These are phyloP conservation scores for Pachymerium ferrugineum DNA, from an alignment of 2,888 invertebrate genomes.

Conservation along the genomic window DNA sequence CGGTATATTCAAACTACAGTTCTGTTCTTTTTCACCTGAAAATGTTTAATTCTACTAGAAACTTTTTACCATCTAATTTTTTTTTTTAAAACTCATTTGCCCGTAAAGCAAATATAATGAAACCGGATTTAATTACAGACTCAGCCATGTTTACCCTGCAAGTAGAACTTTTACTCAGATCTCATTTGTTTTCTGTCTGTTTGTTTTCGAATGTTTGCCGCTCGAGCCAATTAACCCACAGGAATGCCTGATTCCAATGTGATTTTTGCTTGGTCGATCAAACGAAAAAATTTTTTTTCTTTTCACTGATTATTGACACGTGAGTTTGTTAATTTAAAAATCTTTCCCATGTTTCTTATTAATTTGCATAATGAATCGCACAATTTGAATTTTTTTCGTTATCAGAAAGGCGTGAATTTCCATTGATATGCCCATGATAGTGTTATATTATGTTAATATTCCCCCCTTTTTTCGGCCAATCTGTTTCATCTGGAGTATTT, in stretches of 20 bases:
- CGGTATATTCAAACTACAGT: no score
- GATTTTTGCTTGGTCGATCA: background rate
- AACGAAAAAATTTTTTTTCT: background rate
- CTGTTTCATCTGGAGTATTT: background rate
- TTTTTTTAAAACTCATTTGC: background rate
- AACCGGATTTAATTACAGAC: conserved; percentile 26
- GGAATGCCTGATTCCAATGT: background rate
- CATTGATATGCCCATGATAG: no score
- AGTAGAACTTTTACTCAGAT: conserved; percentile 9
- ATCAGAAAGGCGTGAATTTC: no score
- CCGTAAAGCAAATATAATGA: conserved; percentile 10
- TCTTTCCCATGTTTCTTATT: background rate
- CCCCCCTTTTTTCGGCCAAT: conserved; percentile 1
- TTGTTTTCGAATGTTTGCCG: conserved; percentile 18
- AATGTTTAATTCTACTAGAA: no score
- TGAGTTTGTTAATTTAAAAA: no score
- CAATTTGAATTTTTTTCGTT: no score
- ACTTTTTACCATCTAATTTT: no score
- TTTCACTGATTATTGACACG: background rate
- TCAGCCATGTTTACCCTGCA: conserved; percentile 7
- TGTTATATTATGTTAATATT: no score
- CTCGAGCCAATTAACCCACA: conserved; percentile 14
- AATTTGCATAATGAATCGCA: no score
- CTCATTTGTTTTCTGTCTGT: conserved; percentile 15
- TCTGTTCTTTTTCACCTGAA: no score